A percentile compares a stretch with the other conserved stretches of the same genome.
These are phyloP conservation scores for Sitta carolinensis DNA, from an alignment of 2,797 vertebrate genomes.

Conservation along the genomic window DNA sequence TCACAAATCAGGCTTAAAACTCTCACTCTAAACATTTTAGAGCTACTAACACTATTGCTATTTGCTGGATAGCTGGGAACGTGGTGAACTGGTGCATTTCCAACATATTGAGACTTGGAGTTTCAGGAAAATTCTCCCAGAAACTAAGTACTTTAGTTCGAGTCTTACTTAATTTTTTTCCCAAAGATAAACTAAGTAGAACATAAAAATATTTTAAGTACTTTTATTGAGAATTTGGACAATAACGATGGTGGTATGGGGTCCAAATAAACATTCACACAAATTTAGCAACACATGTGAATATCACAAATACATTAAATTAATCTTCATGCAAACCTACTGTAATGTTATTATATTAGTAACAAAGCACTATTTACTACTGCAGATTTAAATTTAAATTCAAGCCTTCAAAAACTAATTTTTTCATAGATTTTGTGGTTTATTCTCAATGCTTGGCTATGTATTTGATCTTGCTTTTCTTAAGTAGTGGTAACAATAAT, in stretches of 20 bases:
- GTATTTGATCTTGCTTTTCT: background rate
- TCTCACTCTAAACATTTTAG: background rate
- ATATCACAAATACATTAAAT: background rate
- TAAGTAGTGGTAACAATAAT: background rate
- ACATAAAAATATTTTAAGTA: background rate
- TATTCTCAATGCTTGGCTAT: background rate
- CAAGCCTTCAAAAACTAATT: background rate
- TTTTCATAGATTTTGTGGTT: background rate
- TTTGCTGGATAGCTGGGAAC: background rate
- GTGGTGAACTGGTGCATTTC: background rate
- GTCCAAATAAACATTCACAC: background rate
- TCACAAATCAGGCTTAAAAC: background rate
- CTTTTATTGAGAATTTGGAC: background rate
- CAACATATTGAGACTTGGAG: background rate
- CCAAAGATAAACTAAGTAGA: background rate
- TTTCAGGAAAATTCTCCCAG: background rate
- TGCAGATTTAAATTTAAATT: background rate
- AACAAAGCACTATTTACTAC: background rate
- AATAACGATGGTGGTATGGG: accelerated
- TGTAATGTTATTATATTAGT: background rate
- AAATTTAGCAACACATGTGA: background rate
- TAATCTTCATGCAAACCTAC: background rate
- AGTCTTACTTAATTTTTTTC: background rate
- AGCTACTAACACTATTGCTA: background rate
- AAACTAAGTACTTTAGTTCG: background rate